phyloP scores from a whole-genome alignment of 1,140 invertebrate genomes.

The Drosophila asahinai region DNA sequence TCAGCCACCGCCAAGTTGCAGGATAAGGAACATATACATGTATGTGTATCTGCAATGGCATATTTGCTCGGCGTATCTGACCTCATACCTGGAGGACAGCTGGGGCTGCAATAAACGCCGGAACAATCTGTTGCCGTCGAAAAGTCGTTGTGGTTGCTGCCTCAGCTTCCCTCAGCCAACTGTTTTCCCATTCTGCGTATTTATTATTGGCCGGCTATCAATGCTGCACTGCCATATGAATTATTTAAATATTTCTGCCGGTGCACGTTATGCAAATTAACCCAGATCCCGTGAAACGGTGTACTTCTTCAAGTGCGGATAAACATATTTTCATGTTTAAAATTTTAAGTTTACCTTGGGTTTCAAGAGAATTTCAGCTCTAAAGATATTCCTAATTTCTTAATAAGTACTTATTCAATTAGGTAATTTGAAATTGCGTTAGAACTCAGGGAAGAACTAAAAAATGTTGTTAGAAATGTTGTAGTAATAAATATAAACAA shows the following conservation, averaged over 20 bases:
- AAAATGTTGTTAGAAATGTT: no score
- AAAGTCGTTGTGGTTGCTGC: conserved; percentile 10
- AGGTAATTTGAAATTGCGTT: no score
- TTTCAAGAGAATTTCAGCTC: background rate
- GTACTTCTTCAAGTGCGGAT: background rate
- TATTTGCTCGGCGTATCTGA: conserved; percentile 24
- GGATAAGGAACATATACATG: conserved; percentile 18
- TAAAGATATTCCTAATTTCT: background rate
- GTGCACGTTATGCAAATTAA: conserved; percentile 8
- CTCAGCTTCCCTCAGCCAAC: conserved; percentile 1
- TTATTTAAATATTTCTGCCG: conserved; percentile 26
- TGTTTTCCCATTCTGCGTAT: conserved; percentile 44
- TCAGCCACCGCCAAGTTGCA: conserved; percentile 17
- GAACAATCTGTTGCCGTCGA: conserved; percentile 34
- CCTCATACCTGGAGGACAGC: conserved; percentile 15
- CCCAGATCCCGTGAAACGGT: background rate
- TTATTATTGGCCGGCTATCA: conserved; percentile 45
- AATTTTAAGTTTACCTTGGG: background rate
- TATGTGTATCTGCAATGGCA: conserved; percentile 16
- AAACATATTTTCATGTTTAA: background rate
- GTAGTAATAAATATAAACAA: no score
- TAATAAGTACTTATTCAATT: no score
- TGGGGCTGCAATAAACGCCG: conserved; percentile 19
- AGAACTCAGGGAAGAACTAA: no score
- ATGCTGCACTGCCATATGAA: conserved; percentile 27